Conservation (phyloP, 2,113 vertebrate genomes). For the Corydoras maculifer region DNA sequence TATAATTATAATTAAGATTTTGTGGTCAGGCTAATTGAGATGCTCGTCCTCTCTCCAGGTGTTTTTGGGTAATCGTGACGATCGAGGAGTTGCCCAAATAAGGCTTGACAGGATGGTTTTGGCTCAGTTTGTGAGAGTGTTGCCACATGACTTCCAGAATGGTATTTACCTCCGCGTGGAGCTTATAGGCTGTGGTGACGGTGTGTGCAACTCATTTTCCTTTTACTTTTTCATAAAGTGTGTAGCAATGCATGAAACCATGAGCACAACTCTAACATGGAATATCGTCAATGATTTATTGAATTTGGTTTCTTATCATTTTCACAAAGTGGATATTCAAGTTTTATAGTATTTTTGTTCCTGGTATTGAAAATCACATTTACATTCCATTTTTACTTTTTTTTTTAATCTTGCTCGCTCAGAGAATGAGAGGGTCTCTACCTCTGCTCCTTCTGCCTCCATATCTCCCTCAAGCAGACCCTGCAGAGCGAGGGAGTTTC, state of each 20-base stretch:
- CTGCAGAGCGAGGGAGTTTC: slow-evolving; percentile 61
- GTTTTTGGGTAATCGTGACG: slow-evolving; percentile 61
- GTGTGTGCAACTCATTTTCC: slow-evolving; percentile 9
- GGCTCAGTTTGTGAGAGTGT: slow-evolving; percentile 67
- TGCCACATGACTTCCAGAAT: slow-evolving; percentile 66
- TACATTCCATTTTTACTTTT: neutral
- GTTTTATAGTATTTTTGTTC: neutral
- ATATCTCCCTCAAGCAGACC: slow-evolving; percentile 21
- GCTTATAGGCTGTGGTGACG: slow-evolving; percentile 74
- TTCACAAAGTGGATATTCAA: neutral
- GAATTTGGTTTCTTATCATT: neutral
- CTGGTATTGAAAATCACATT: neutral
- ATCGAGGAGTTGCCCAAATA: slow-evolving; percentile 47
- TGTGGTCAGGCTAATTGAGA: neutral
- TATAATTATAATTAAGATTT: no score
- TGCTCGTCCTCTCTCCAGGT: slow-evolving; percentile 52
- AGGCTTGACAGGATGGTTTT: slow-evolving; percentile 67
- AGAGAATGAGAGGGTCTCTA: slow-evolving; percentile 46
- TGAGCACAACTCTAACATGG: neutral
- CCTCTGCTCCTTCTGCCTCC: neutral
- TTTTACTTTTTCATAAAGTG: neutral
- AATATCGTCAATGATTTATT: neutral
- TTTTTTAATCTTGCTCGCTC: neutral
- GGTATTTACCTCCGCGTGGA: slow-evolving; percentile 68
- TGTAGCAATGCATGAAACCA: neutral